Base-by-base conservation (phyloP, 2,888 invertebrate genomes). In the Amiota mariae region DNA sequence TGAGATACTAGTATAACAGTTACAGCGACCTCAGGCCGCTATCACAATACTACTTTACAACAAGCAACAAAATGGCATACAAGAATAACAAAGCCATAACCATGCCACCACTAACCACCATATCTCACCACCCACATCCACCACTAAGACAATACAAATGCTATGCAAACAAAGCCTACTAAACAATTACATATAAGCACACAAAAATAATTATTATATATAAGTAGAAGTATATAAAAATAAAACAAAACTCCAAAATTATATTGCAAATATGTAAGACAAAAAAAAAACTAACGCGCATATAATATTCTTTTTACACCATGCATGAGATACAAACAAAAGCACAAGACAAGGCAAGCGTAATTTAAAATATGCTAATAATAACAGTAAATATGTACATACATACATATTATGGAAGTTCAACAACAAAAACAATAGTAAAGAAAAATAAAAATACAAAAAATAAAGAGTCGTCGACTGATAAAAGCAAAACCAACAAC, bases 401-500 rank as follows among this genome's bases (percentile, higher is more conserved):
- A 73, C 72, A 51, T 70, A 76, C 76, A 72, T 54, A 71, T 36
- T 36, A 36, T 36, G 36, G 36, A 36, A 36, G 36, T 36, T 36
- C 36, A 36, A 36, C 36, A 36, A 36, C 36, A 36, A 36, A 36
- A 36, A 36, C 36, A 36, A 36, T 36, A 36, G 36, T 54, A n/a
- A 15, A 18, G 15, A 11, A 20, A 77, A 73, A 24, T 24, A 24
- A 51, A 11, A n/a, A n/a, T 54, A 67, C 49, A 51, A 67, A 20
- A 67, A 54, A 20, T 54, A 54, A 76, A 76, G 72, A 73, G 73
- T 78, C 75, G 68, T 78, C 75, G 61, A 76, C 80, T 84, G 83
- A 84, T 84, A 84, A 84, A 80, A 80, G 64, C 81, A 84, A 77
- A 12, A 68, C 54, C 83, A 84, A 83, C 82, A 82, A 84, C 83